Conservation (phyloP, 2,797 vertebrate genomes). For the Pseudochaenichthys georgianus region DNA sequence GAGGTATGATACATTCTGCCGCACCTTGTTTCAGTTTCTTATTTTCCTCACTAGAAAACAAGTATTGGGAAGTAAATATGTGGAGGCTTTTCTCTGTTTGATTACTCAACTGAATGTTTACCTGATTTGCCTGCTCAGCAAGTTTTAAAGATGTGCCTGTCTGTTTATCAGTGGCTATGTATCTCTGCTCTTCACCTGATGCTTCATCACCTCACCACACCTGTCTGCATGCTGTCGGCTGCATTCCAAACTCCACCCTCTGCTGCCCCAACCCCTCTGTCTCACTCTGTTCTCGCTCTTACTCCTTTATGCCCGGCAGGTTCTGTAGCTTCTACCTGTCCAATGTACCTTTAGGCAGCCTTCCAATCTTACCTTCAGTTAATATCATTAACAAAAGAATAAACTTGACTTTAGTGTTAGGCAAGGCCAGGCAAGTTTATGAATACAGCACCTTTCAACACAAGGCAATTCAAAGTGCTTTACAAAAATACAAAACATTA, state of each 20-base stretch:
- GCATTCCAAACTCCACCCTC: slow-evolving; percentile 19
- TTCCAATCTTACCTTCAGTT: not conserved
- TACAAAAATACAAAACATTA: too few species aligned
- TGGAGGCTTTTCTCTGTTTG: not conserved
- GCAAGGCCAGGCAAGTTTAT: too few species aligned
- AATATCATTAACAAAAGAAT: not conserved
- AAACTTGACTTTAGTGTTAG: not conserved
- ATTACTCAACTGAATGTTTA: not conserved
- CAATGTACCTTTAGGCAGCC: too few species aligned
- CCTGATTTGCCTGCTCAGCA: not conserved
- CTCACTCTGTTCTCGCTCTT: not conserved
- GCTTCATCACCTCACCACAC: not conserved
- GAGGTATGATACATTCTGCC: not conserved
- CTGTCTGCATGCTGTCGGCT: slow-evolving; percentile 24
- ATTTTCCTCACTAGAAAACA: not conserved
- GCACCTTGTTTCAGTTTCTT: not conserved
- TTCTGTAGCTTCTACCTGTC: slow-evolving; percentile 1
- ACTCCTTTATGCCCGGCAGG: not conserved
- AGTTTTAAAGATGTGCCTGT: not conserved
- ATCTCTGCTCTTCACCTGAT: not conserved
- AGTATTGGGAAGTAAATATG: not conserved
- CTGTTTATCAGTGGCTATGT: not conserved
- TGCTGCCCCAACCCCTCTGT: not conserved
- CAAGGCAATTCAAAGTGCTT: too few species aligned
- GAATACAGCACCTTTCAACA: too few species aligned